Conservation (phyloP, 2,797 vertebrate genomes). For the Tarsius wallacei region DNA sequence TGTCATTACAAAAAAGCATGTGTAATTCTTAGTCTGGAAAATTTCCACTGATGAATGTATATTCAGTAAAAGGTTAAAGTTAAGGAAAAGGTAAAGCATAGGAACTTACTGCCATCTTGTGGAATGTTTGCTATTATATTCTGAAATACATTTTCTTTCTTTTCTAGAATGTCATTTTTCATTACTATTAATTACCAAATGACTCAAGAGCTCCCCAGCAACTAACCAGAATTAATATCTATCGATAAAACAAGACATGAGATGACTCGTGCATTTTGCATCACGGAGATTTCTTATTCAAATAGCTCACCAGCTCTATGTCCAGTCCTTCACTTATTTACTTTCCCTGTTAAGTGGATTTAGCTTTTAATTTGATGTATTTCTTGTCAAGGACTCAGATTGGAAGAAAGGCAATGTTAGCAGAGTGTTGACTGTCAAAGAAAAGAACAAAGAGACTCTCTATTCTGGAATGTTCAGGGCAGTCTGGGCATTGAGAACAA, state of each 20-base stretch:
- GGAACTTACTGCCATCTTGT: conserved; percentile 93
- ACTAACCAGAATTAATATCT: conserved; percentile 34
- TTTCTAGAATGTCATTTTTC: background rate
- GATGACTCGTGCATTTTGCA: background rate
- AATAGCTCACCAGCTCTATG: background rate
- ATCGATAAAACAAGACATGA: conserved; percentile 40
- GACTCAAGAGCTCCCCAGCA: background rate
- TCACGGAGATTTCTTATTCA: background rate
- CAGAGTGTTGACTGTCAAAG: background rate
- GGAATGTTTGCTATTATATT: conserved; percentile 72
- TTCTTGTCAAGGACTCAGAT: conserved; percentile 6
- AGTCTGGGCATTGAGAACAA: background rate
- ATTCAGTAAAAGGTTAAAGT: conserved; percentile 71
- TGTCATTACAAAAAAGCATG: conserved; percentile 78
- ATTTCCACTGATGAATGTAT: conserved; percentile 80
- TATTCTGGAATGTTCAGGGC: background rate
- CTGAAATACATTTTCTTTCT: background rate
- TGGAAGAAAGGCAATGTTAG: background rate
- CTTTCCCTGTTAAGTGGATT: conserved; percentile 2
- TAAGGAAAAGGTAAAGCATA: conserved; percentile 79
- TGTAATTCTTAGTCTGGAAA: conserved; percentile 78
- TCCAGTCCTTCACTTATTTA: conserved; percentile 18
- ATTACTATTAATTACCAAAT: conserved; percentile 57
- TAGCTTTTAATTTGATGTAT: conserved; percentile 46
- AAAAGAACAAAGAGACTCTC: background rate